A percentile compares a stretch with the other conserved stretches of the same genome.
Conservation (phyloP, 30 jellyfish, hydroid and myxozoan species). For the Aurelia coerulea region DNA sequence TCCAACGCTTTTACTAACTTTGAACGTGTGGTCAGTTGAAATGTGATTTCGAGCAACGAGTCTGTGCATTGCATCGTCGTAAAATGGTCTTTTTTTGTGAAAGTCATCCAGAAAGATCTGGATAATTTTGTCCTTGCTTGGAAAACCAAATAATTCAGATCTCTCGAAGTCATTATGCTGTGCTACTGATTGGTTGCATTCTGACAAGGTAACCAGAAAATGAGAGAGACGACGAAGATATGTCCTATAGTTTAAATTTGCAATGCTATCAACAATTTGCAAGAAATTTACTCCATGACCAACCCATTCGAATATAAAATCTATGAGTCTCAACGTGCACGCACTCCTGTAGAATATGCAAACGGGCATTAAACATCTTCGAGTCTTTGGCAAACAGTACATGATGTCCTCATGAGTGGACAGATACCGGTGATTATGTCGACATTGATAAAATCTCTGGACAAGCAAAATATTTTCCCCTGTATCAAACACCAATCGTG, state of each 20-base stretch:
- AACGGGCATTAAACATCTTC: too few species aligned
- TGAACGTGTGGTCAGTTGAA: slow-evolving; percentile 43
- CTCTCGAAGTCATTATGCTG: neutral
- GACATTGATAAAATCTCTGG: slow-evolving; percentile 26
- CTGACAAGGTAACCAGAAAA: too few species aligned
- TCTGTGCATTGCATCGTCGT: neutral
- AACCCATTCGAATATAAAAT: neutral
- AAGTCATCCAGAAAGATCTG: slow-evolving; percentile 11
- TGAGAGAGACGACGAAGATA: neutral
- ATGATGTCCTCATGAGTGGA: slow-evolving; percentile 13
- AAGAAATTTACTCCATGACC: slow-evolving; percentile 16
- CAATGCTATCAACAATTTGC: slow-evolving; percentile 24
- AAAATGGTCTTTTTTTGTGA: neutral
- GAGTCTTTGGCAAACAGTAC: neutral
- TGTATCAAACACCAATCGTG: slow-evolving; percentile 21
- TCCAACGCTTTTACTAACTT: slow-evolving; percentile 21
- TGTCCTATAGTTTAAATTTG: neutral
- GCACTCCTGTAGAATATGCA: too few species aligned
- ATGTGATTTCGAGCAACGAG: neutral
- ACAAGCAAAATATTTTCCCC: slow-evolving; percentile 14
- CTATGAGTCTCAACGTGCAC: neutral
- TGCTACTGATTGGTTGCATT: neutral
- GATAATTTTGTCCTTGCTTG: neutral
- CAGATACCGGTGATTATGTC: slow-evolving; percentile 4
- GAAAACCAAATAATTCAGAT: neutral